Percentiles rank a stretch among this genome's conserved stretches.
phyloP scores from a whole-genome alignment of 2,113 vertebrate species.

The Arothron firmamentum region DNA sequence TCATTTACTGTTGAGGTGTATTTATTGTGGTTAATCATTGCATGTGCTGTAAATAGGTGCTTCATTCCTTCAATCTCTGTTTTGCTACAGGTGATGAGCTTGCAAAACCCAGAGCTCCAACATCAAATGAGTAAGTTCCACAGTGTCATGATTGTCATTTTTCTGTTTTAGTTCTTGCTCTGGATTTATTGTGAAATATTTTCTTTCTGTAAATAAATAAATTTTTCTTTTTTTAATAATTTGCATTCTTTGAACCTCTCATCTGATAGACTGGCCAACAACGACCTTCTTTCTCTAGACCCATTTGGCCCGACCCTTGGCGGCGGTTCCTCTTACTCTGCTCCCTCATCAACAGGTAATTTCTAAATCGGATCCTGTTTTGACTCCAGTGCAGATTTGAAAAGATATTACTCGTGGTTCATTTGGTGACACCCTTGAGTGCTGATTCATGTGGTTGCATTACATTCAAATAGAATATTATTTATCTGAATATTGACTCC shows the following conservation, averaged over 20 bases:
- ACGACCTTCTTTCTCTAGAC: conserved; percentile 90
- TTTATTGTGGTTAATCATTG: conserved; percentile 15
- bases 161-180: background rate
- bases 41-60: background rate
- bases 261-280: conserved; percentile 78
- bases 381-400: background rate
- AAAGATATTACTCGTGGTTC: background rate
- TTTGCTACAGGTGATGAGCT: conserved; percentile 86
- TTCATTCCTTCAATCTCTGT: conserved; percentile 13
- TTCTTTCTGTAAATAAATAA: background rate
- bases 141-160: background rate
- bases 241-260: background rate
- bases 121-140: conserved; percentile 72
- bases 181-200: background rate
- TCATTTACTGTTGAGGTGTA: background rate
- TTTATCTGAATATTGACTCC: too few species aligned
- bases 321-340: conserved; percentile 75
- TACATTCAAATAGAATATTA: too few species aligned
- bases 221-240: background rate
- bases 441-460: too few species aligned
- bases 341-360: conserved; percentile 83
- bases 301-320: conserved; percentile 81
- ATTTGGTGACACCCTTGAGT: background rate
- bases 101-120: conserved; percentile 77
- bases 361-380: background rate